Evolutionary conservation across 2,113 vertebrate species (phyloP), one percentile per base, ranked within the genome.

Genomic region (Arizona elegans): DNA sequence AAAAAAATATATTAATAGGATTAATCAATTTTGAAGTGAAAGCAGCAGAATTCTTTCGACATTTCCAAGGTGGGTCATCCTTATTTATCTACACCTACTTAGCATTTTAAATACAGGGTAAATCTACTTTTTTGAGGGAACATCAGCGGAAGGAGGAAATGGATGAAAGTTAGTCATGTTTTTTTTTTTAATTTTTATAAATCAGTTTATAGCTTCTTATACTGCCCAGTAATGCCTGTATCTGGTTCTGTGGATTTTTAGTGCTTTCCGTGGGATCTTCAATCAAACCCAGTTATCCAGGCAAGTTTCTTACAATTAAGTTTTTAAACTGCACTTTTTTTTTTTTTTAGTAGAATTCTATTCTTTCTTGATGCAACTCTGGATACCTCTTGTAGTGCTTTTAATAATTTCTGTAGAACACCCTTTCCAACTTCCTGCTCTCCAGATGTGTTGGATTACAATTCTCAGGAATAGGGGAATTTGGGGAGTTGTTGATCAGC

Each of bases 251-350:
- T 0, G 0, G 90, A 8, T 92, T 87, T 87, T 0, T 92, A 70
- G 93, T 89, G 81, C 29, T 92, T 90, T 91, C 19, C 0, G 12
- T 0, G 8, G 50, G 87, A 54, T 88, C 95, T 93, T 87, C 94
- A 90, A 0, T 94, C 92, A 93, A 47, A 92, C 91, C 92, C 93
- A 55, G 47, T 92, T 65, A 91, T 88, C 92, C 93, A 59, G 47
- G 93, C 85, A 93, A 89, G 54, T 93, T 88, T 56, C 86, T 95
- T 92, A 92, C 8, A 1, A 75, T 90, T 90, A 26, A 87, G 85
- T 92, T 92, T 87, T 92, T 5, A 62, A 87, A 50, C 26, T 23
- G 17, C 54, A 29, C n/a, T 94, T 94, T 88, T 43, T 43, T 43
- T 52, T 94, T 88, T 52, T 88, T 58, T 55, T 11, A 21, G n/a